Evolutionary conservation across 2,797 vertebrate genomes (phyloP).

Genomic region (Sciurus vulgaris): DNA sequence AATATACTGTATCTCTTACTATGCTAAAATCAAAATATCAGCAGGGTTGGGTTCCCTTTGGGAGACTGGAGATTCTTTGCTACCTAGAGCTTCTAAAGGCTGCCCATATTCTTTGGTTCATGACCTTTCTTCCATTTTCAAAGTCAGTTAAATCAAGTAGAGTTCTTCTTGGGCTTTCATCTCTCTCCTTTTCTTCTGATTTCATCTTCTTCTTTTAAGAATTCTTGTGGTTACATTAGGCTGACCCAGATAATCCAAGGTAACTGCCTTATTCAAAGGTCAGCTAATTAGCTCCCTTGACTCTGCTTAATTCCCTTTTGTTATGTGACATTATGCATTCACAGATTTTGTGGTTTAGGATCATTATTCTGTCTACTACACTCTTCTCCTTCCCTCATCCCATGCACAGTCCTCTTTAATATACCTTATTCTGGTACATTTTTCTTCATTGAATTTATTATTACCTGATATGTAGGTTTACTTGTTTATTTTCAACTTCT

Average conservation of each 20-base stretch:
- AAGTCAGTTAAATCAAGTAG: neutral
- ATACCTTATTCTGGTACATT: neutral
- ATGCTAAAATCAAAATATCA: neutral
- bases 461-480: neutral
- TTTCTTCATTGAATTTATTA: neutral
- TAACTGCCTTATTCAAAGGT: neutral
- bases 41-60: neutral
- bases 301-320: neutral
- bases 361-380: neutral
- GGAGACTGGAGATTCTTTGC: neutral
- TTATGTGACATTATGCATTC: neutral
- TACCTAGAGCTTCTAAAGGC: neutral
- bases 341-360: neutral
- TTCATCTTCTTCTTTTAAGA: neutral
- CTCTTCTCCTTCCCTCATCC: neutral
- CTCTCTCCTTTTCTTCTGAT: neutral
- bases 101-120: neutral
- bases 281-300: neutral
- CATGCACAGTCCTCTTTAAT: neutral
- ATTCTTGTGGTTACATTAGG: neutral
- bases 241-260: neutral
- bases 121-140: neutral
- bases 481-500: neutral
- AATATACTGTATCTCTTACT: neutral
- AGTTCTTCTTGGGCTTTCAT: accelerated